A percentile compares a stretch with the other conserved stretches of the same genome.
Conservation (phyloP, 2,797 vertebrate species). For the Sebastes itinus region DNA sequence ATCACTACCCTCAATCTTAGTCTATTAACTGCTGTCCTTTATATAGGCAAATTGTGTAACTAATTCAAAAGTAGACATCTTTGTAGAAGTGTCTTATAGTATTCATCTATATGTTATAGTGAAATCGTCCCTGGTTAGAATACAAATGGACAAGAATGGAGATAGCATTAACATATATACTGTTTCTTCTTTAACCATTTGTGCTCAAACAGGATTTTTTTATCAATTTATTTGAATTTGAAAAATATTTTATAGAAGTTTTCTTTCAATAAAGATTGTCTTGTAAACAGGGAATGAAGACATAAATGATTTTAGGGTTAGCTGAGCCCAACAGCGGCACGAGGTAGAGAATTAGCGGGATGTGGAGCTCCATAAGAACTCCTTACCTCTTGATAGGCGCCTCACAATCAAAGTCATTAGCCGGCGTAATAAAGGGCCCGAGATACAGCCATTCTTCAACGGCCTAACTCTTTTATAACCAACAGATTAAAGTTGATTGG, state of each 20-base stretch:
- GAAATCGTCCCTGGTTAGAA: constrained; percentile 33
- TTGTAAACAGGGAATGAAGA: constrained; percentile 38
- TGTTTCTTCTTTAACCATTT: background rate
- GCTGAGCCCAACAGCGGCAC: constrained; percentile 48
- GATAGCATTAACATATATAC: constrained; percentile 22
- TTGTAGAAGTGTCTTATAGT: constrained; percentile 20
- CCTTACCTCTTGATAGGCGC: constrained; percentile 81
- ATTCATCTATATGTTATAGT: constrained; percentile 41
- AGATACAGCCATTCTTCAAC: constrained; percentile 87
- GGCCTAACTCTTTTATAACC: constrained; percentile 87
- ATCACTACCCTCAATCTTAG: constrained; percentile 34
- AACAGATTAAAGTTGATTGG: constrained; percentile 88
- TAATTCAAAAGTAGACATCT: constrained; percentile 54
- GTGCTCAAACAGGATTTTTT: background rate
- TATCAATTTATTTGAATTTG: background rate
- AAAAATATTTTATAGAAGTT: background rate
- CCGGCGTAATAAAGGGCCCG: constrained; percentile 84
- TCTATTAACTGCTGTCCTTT: constrained; percentile 52
- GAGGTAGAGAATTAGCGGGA: constrained; percentile 71
- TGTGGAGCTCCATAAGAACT: constrained; percentile 73
- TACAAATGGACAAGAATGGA: constrained; percentile 42
- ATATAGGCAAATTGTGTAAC: constrained; percentile 41
- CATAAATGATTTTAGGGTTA: constrained; percentile 49
- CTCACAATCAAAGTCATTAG: constrained; percentile 86
- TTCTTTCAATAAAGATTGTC: constrained; percentile 9